Evolutionary conservation across 2,888 invertebrate species (phyloP).

Genomic region (Plagodis dolabraria): DNA sequence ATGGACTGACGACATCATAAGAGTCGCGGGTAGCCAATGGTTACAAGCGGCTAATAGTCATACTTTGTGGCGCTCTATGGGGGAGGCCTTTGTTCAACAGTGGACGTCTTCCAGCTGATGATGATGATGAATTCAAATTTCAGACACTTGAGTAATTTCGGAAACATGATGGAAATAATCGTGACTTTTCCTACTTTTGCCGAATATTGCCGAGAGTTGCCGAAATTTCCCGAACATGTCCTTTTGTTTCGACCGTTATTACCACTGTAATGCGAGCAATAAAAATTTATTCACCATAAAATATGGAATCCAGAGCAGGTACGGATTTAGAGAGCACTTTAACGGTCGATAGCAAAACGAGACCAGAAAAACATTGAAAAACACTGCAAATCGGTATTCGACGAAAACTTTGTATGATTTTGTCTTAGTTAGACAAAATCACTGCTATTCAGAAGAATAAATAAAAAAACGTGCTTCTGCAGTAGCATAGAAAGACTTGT

Average conservation of each 20-base stretch:
- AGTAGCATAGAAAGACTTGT: no score
- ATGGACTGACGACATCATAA: no score
- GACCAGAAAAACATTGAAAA: constrained; percentile 2
- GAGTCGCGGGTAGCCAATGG: no score
- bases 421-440: no score
- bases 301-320: constrained; percentile 33
- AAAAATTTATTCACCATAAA: constrained; percentile 44
- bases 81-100: no score
- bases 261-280: constrained; percentile 38
- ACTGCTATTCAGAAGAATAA: no score
- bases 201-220: constrained; percentile 29
- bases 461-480: no score
- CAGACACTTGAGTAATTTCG: constrained; percentile 5
- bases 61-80: no score
- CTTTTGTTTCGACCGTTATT: constrained; percentile 39
- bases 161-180: constrained; percentile 7
- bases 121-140: no score
- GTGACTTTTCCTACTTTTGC: constrained; percentile 11
- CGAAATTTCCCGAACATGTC: constrained; percentile 11
- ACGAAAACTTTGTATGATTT: no score
- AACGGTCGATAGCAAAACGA: constrained; percentile 4
- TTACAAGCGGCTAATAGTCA: no score
- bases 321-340: constrained; percentile 24
- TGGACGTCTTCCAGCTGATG: no score
- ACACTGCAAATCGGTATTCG: constrained; percentile 3